phyloP scores from a whole-genome alignment of 1,140 invertebrate genomes.

The Pseudobourletiella spinata region DNA sequence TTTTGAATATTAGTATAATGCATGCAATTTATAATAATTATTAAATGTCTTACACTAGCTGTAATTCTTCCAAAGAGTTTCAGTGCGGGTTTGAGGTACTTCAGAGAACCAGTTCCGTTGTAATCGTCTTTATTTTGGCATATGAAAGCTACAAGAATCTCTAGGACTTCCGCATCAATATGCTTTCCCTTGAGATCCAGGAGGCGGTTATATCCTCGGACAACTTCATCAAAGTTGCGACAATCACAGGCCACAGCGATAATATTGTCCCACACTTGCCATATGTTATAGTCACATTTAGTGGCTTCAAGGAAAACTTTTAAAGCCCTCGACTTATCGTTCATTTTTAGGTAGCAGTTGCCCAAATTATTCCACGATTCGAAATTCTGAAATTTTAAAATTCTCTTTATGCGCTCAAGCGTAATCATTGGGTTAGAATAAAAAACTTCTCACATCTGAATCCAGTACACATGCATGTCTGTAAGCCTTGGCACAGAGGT shows the following conservation, averaged over 20 bases:
- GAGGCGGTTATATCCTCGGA: slow-evolving; percentile 69
- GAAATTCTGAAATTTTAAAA: slow-evolving; percentile 45
- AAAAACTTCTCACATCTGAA: slow-evolving; percentile 50
- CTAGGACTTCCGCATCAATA: slow-evolving; percentile 54
- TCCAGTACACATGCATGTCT: slow-evolving; percentile 76
- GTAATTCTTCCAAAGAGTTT: slow-evolving; percentile 76
- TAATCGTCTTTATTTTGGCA: slow-evolving; percentile 53
- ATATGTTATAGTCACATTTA: slow-evolving; percentile 88
- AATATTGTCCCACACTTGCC: slow-evolving; percentile 96
- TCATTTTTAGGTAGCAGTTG: slow-evolving; percentile 78
- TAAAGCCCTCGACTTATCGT: slow-evolving; percentile 76
- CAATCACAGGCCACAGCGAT: slow-evolving; percentile 69
- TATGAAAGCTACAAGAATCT: slow-evolving; percentile 63
- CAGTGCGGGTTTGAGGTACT: slow-evolving; percentile 50
- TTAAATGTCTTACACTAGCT: slow-evolving; percentile 48
- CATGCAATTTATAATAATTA: no score
- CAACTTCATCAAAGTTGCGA: slow-evolving; percentile 47
- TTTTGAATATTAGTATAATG: no score
- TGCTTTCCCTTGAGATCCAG: slow-evolving; percentile 60
- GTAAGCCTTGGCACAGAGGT: slow-evolving; percentile 72
- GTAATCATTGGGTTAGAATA: background rate
- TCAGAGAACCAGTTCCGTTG: slow-evolving; percentile 45
- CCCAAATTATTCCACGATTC: slow-evolving; percentile 97
- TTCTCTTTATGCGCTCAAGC: background rate
- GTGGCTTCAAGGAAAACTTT: slow-evolving; percentile 76